These are phyloP conservation scores for Drosophila affinis DNA, from an alignment of 2,888 invertebrate genomes.

Conservation along the genomic window DNA sequence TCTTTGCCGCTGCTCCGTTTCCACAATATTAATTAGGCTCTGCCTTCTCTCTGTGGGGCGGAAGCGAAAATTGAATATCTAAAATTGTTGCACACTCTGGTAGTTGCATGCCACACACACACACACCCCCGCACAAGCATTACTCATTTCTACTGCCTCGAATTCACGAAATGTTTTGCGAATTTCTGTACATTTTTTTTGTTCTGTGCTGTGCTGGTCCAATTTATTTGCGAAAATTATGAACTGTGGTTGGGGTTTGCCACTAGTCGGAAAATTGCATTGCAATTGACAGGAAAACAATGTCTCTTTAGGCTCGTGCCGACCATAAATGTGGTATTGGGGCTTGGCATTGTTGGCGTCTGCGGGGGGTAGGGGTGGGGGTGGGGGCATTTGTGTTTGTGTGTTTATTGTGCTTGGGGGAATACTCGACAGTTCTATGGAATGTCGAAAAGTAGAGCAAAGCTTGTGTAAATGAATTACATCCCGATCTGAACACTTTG, in stretches of 20 bases:
- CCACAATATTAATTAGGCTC: conserved; percentile 33
- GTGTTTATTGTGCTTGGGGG: neutral
- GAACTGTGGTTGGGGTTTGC: neutral
- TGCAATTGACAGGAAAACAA: neutral
- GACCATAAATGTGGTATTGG: neutral
- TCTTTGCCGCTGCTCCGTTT: no score
- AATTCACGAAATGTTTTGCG: neutral
- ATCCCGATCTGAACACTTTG: no score
- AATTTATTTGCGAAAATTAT: neutral
- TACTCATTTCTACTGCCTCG: neutral
- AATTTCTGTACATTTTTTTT: neutral
- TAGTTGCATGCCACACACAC: no score
- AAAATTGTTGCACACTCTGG: neutral
- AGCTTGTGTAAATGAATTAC: neutral
- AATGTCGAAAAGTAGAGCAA: neutral
- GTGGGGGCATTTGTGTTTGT: no score
- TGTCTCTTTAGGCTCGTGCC: neutral
- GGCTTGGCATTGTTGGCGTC: neutral
- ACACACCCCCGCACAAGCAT: neutral
- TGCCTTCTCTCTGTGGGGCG: conserved; percentile 8
- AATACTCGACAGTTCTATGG: neutral
- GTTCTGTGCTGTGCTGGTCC: neutral
- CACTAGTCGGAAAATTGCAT: conserved; percentile 1
- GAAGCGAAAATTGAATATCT: conserved; percentile 2
- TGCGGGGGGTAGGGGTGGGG: neutral